phyloP scores from a whole-genome alignment of 2,797 vertebrate species.

The Thunnus albacares region DNA sequence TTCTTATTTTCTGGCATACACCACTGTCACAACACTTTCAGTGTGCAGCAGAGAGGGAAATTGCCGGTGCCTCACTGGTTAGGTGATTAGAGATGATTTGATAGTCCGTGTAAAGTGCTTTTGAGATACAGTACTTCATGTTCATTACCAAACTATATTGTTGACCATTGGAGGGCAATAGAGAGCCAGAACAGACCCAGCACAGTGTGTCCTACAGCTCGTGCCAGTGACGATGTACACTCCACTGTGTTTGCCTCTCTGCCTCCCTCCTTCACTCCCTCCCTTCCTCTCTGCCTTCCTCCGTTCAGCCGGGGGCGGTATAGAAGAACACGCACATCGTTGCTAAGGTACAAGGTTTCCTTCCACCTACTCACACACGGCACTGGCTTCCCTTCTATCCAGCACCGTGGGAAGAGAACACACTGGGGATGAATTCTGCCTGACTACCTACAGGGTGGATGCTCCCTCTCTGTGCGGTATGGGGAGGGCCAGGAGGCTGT shows the following conservation, averaged over 20 bases:
- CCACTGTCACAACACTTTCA: not conserved
- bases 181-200: conserved; percentile 58
- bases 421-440: conserved; percentile 82
- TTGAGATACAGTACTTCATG: not conserved
- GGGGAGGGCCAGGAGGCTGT: conserved; percentile 76
- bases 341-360: conserved; percentile 89
- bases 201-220: conserved; percentile 66
- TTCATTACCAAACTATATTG: conserved; percentile 20
- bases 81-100: conserved; percentile 14
- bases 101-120: not conserved
- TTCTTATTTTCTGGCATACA: conserved; percentile 1
- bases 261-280: conserved; percentile 47
- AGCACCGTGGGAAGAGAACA: conserved; percentile 81
- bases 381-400: conserved; percentile 85
- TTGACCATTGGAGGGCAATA: conserved; percentile 76
- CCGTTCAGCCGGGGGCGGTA: conserved; percentile 78
- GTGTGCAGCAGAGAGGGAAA: not conserved
- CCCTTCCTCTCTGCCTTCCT: conserved; percentile 71
- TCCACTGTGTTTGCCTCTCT: conserved; percentile 55
- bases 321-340: conserved; percentile 84
- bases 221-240: conserved; percentile 58
- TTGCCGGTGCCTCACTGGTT: not conserved
- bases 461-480: conserved; percentile 68
- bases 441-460: conserved; percentile 80
- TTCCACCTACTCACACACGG: conserved; percentile 86